Percentiles rank a stretch among this genome's conserved stretches.
Evolutionary conservation across 2,113 vertebrate species (phyloP).

Genomic region (Toxotes chatareus): DNA sequence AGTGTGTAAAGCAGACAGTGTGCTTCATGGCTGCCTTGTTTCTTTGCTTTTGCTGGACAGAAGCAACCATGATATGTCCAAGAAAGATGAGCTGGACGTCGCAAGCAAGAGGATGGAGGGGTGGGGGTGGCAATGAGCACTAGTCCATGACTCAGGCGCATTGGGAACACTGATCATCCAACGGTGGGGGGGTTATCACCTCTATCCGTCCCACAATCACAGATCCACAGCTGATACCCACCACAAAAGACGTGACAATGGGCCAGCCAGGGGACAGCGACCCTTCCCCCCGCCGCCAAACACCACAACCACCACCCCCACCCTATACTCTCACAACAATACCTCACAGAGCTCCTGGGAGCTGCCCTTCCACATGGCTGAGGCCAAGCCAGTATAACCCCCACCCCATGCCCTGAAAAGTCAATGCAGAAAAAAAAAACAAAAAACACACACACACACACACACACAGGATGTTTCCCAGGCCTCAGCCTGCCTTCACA

Average conservation of each 20-base stretch:
- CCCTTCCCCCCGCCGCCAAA: background rate
- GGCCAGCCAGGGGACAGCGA: constrained; percentile 54
- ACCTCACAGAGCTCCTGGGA: no score
- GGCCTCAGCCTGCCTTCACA: constrained; percentile 19
- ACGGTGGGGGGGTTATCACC: constrained; percentile 47
- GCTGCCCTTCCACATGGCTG: constrained; percentile 69
- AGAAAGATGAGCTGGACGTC: constrained; percentile 53
- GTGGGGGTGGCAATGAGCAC: constrained; percentile 38
- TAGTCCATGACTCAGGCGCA: constrained; percentile 62
- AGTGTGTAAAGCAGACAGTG: no score
- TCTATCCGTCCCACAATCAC: constrained; percentile 66
- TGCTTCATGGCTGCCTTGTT: background rate
- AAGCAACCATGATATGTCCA: constrained; percentile 14
- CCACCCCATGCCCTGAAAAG: constrained; percentile 54
- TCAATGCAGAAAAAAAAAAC: constrained; percentile 80
- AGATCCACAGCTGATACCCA: constrained; percentile 80
- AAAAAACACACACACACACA: no score
- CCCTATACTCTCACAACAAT: no score
- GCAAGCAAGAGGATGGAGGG: background rate
- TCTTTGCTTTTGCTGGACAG: constrained; percentile 31
- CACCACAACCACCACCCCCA: constrained; percentile 20
- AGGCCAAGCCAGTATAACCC: constrained; percentile 48
- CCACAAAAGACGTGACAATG: constrained; percentile 74
- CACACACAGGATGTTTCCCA: constrained; percentile 55
- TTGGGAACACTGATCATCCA: constrained; percentile 59